Conservation (phyloP, 2,113 vertebrate genomes). For the Nansenia antarctica region DNA sequence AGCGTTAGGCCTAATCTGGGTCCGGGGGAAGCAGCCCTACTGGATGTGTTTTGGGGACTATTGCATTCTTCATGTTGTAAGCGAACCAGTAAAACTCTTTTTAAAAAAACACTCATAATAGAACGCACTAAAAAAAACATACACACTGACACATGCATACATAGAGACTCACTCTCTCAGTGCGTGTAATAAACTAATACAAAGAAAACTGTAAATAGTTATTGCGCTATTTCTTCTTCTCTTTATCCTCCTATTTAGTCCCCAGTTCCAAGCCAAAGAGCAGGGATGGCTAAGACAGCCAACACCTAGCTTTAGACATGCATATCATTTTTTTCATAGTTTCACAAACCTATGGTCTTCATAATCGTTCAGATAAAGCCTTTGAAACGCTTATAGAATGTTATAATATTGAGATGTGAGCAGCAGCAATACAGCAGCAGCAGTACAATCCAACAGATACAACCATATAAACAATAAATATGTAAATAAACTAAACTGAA, state of each 20-base stretch:
- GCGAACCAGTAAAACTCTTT: constrained; percentile 54
- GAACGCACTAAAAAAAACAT: constrained; percentile 42
- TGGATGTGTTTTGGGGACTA: constrained; percentile 10
- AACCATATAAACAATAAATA: neutral
- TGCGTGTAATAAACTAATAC: constrained; percentile 28
- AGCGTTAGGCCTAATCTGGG: too few species aligned
- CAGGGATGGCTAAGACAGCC: constrained; percentile 10
- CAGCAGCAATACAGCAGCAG: too few species aligned
- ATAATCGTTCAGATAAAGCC: constrained; percentile 9
- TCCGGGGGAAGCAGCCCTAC: too few species aligned
- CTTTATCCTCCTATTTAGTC: constrained; percentile 16
- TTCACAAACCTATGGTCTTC: neutral
- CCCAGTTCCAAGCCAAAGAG: constrained; percentile 13
- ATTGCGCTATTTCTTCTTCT: constrained; percentile 12
- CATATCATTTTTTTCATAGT: constrained; percentile 24
- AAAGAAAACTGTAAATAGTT: constrained; percentile 28
- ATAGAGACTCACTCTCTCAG: constrained; percentile 44
- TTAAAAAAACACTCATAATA: constrained; percentile 47
- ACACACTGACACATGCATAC: constrained; percentile 68
- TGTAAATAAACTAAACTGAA: neutral
- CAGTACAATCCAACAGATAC: constrained; percentile 16
- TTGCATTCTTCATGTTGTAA: constrained; percentile 44
- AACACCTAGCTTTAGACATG: constrained; percentile 40
- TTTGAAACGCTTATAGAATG: neutral
- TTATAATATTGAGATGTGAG: constrained; percentile 4